phyloP scores from a whole-genome alignment of 1,140 invertebrate species.

The Wasmannia auropunctata region DNA sequence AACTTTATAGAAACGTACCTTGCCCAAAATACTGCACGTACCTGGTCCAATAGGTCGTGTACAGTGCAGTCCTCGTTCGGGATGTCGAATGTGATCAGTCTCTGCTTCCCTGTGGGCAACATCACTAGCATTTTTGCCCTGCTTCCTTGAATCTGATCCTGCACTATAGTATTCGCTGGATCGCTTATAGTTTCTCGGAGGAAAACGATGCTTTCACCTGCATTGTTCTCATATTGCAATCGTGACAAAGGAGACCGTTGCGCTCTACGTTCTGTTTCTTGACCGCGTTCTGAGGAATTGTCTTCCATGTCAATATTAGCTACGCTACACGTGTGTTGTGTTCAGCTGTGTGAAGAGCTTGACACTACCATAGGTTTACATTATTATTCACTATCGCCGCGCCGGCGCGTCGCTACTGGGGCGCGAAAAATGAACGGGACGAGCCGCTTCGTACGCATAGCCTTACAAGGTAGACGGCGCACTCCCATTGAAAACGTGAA shows the following conservation, averaged over 20 bases:
- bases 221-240: conserved; percentile 68
- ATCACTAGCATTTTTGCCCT: conserved; percentile 91
- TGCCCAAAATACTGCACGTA: conserved; percentile 74
- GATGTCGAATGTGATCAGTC: conserved; percentile 91
- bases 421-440: no score
- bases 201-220: conserved; percentile 77
- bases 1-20: conserved; percentile 37
- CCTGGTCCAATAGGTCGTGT: conserved; percentile 92
- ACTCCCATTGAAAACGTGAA: no score
- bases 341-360: not conserved
- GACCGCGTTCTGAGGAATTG: conserved; percentile 61
- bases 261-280: conserved; percentile 49
- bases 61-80: conserved; percentile 92
- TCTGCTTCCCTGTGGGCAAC: conserved; percentile 90
- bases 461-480: no score
- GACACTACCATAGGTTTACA: conserved; percentile 67
- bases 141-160: conserved; percentile 85
- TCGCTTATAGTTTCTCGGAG: conserved; percentile 80
- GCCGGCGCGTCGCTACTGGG: no score
- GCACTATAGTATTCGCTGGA: conserved; percentile 79
- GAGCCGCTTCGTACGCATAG: no score
- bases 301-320: conserved; percentile 51
- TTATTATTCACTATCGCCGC: conserved; percentile 76
- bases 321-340: not conserved
- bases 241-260: conserved; percentile 64